Conservation (phyloP, 2,113 vertebrate genomes). For the Gallinago media region DNA sequence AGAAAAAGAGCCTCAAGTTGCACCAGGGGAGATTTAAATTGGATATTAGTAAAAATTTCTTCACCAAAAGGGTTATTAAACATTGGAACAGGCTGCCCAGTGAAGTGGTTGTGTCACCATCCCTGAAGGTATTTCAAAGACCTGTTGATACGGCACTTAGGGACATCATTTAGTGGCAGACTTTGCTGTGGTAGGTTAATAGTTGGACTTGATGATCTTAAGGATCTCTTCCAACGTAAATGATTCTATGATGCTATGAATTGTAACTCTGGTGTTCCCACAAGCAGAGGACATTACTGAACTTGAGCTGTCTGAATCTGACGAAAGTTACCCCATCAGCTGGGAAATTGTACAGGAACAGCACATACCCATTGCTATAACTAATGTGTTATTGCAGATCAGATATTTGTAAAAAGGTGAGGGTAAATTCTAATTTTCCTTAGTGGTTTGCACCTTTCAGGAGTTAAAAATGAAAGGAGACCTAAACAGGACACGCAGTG, state of each 20-base stretch:
- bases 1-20: not conserved
- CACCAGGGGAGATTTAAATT: not conserved
- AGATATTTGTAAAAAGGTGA: not conserved
- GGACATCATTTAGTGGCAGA: not conserved
- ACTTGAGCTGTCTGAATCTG: not conserved
- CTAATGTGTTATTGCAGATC: not conserved
- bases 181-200: not conserved
- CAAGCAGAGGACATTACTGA: not conserved
- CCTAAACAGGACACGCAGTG: not conserved
- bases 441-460: not conserved
- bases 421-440: not conserved
- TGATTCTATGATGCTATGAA: not conserved
- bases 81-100: not conserved
- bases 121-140: not conserved
- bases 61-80: rapidly evolving
- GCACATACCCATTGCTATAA: not conserved
- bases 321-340: not conserved
- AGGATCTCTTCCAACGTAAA: not conserved
- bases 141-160: rapidly evolving
- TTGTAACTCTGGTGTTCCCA: not conserved
- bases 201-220: not conserved
- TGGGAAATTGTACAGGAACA: not conserved
- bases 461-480: not conserved
- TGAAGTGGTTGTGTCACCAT: not conserved
- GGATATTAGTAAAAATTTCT: not conserved